Evolutionary conservation across 1,140 invertebrate species (phyloP).

Genomic region (Aphis craccivora): DNA sequence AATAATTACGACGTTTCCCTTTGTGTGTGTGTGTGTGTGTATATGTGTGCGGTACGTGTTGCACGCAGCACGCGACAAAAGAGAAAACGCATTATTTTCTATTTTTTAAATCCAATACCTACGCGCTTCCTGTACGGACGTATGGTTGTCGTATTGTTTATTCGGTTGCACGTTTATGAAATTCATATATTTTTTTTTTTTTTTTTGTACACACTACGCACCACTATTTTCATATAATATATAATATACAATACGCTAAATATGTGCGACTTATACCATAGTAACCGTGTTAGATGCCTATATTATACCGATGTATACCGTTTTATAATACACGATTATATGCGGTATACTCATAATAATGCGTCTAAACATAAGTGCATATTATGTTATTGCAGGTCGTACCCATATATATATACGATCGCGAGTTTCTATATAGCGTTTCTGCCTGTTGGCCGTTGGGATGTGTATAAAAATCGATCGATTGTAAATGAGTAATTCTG

Average conservation of each 20-base stretch:
- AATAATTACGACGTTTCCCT: background rate
- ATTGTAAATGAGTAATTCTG: background rate
- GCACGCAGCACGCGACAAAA: slow-evolving; percentile 6
- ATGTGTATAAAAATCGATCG: background rate
- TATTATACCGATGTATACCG: no score
- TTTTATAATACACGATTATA: background rate
- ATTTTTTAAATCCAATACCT: background rate
- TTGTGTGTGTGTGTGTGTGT: background rate
- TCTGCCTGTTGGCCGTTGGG: background rate
- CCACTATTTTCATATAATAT: background rate
- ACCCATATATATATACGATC: background rate
- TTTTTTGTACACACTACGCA: background rate
- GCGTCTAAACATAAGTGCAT: no score
- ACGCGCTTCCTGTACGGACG: background rate
- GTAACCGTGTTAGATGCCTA: no score
- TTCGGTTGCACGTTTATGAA: background rate
- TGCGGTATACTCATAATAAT: no score
- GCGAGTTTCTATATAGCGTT: background rate
- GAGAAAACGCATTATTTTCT: background rate
- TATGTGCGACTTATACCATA: no score
- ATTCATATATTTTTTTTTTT: background rate
- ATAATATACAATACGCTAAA: background rate
- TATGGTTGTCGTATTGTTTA: background rate
- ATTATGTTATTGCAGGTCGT: background rate
- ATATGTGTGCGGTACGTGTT: background rate